phyloP scores from a whole-genome alignment of 2,113 vertebrate genomes.

The Dromiciops gliroides region DNA sequence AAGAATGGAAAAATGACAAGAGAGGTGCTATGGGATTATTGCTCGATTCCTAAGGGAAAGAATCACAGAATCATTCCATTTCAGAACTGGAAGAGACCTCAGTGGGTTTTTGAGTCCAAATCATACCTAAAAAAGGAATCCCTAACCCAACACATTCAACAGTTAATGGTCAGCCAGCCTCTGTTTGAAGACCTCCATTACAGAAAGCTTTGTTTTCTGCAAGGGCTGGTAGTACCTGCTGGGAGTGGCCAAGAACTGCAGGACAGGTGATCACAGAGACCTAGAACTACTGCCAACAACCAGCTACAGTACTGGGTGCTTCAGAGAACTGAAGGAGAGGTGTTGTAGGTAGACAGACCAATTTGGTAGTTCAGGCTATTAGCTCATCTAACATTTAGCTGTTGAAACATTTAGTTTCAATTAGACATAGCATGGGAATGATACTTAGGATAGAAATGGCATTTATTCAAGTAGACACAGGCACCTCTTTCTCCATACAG shows the following conservation, averaged over 20 bases:
- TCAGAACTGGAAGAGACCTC: background rate
- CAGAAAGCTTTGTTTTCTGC: background rate
- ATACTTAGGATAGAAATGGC: no score
- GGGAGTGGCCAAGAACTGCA: background rate
- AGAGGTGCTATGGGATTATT: background rate
- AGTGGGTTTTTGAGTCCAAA: background rate
- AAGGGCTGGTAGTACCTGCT: background rate
- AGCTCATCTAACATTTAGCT: no score
- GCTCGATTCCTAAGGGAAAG: no score
- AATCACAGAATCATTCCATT: background rate
- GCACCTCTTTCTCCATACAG: no score
- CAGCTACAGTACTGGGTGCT: background rate
- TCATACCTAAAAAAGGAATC: background rate
- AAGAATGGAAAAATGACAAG: background rate
- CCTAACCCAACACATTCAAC: background rate
- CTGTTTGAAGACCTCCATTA: background rate
- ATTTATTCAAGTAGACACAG: no score
- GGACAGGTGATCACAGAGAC: background rate
- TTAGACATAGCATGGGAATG: no score
- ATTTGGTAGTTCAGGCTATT: background rate
- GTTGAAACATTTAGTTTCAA: no score
- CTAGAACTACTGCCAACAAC: background rate
- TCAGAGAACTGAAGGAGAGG: background rate
- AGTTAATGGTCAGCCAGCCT: background rate
- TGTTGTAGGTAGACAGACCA: background rate